These are phyloP conservation scores for Cacatua alba DNA, from an alignment of 2,113 vertebrate species.

Conservation along the genomic window DNA sequence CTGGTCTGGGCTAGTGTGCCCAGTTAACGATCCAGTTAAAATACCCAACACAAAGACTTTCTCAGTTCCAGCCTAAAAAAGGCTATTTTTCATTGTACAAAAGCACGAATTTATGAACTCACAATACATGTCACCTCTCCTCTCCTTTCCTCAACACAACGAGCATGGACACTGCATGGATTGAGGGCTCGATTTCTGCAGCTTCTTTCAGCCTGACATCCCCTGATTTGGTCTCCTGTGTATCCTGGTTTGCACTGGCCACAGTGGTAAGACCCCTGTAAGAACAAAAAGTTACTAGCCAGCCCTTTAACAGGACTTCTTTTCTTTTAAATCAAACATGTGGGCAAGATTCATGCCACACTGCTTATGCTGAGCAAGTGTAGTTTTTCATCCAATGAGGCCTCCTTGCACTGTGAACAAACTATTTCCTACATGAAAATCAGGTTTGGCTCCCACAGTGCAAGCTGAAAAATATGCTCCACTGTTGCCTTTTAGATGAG, in stretches of 20 bases:
- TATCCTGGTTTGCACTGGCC: slow-evolving; percentile 89
- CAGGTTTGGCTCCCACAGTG: not conserved
- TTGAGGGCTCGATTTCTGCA: slow-evolving; percentile 85
- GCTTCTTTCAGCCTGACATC: slow-evolving; percentile 81
- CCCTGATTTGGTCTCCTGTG: slow-evolving; percentile 85
- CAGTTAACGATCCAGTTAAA: not conserved
- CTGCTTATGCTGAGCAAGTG: not conserved
- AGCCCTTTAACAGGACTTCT: not conserved
- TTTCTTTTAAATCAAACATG: not conserved
- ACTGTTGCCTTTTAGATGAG: not conserved
- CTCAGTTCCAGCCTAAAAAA: not conserved
- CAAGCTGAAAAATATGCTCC: not conserved
- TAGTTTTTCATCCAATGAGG: not conserved
- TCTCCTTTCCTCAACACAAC: slow-evolving; percentile 86
- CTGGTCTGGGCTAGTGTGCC: not conserved
- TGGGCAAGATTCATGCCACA: not conserved
- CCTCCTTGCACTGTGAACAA: not conserved
- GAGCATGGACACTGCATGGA: slow-evolving; percentile 87
- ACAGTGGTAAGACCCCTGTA: slow-evolving; percentile 91
- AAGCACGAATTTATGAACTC: slow-evolving; percentile 56
- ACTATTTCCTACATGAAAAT: not conserved
- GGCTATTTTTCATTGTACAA: not conserved
- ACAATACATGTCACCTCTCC: slow-evolving; percentile 89
- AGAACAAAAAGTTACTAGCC: not conserved
- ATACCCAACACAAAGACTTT: not conserved